These are phyloP conservation scores for Odontocolon sp. DNA, from an alignment of 2,888 invertebrate species.

Conservation along the genomic window DNA sequence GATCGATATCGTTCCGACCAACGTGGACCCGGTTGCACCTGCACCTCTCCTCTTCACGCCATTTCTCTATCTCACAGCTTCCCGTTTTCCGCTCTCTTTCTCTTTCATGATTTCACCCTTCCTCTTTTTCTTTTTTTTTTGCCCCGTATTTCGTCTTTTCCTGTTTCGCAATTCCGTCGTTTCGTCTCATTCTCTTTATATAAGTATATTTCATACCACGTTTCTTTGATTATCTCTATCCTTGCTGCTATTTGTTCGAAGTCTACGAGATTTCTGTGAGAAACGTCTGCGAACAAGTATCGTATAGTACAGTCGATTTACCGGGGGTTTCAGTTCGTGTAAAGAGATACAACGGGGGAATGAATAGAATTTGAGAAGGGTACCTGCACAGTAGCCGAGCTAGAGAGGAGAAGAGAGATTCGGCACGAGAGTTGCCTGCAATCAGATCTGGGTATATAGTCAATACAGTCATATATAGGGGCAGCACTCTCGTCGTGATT, in stretches of 20 bases:
- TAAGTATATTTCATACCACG: background rate
- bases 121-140: too few relatives aligned
- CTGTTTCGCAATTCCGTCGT: background rate
- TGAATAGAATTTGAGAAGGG: constrained; percentile 29
- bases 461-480: constrained; percentile 5
- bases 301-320: constrained; percentile 5
- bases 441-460: constrained; percentile 22
- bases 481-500: constrained; percentile 47
- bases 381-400: constrained; percentile 18
- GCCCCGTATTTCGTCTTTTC: background rate
- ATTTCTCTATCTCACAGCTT: constrained; percentile 4
- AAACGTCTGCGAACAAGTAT: background rate
- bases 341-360: constrained; percentile 41
- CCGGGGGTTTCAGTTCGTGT: constrained; percentile 21
- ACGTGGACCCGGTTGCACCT: constrained; percentile 12
- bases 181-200: background rate
- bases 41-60: background rate
- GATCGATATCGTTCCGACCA: constrained; percentile 66
- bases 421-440: constrained; percentile 24
- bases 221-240: background rate
- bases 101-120: background rate
- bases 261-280: background rate
- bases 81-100: background rate
- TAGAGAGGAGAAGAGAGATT: constrained; percentile 15
- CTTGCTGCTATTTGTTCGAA: too few relatives aligned